phyloP scores from a whole-genome alignment of 2,888 invertebrate genomes.

The Deladenus siricidicola region DNA sequence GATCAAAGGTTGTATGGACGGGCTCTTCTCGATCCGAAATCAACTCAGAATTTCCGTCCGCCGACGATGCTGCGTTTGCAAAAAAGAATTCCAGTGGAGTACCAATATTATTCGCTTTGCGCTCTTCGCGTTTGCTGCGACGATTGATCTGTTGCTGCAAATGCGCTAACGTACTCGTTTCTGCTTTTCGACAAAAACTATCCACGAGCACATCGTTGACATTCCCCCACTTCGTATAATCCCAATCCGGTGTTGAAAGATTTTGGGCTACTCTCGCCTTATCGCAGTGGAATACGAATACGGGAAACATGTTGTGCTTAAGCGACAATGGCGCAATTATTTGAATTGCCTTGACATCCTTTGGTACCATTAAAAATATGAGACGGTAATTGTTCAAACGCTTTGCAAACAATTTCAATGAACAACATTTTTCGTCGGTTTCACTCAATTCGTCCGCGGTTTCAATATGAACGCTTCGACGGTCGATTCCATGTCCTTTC shows the following conservation, averaged over 20 bases:
- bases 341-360: constrained; percentile 11
- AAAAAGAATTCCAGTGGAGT: constrained; percentile 11
- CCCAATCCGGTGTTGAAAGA: constrained; percentile 6
- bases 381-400: constrained; percentile 7
- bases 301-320: constrained; percentile 12
- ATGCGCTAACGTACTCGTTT: constrained; percentile 19
- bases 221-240: background rate
- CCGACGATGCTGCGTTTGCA: background rate
- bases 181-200: constrained; percentile 19
- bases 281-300: constrained; percentile 16
- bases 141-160: constrained; percentile 20
- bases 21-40: background rate
- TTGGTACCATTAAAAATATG: constrained; percentile 20
- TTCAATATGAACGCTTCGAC: background rate
- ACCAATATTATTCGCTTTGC: background rate
- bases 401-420: constrained; percentile 19
- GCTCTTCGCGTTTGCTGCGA: background rate
- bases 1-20: constrained; percentile 14
- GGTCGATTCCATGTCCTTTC: background rate
- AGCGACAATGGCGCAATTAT: background rate
- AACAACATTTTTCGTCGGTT: background rate
- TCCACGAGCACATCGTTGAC: constrained; percentile 13
- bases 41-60: background rate
- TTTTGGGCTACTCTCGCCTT: constrained; percentile 18
- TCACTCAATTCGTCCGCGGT: background rate